Evolutionary conservation across 2,113 vertebrate species (phyloP).

Genomic region (Pelmatolapia mariae): DNA sequence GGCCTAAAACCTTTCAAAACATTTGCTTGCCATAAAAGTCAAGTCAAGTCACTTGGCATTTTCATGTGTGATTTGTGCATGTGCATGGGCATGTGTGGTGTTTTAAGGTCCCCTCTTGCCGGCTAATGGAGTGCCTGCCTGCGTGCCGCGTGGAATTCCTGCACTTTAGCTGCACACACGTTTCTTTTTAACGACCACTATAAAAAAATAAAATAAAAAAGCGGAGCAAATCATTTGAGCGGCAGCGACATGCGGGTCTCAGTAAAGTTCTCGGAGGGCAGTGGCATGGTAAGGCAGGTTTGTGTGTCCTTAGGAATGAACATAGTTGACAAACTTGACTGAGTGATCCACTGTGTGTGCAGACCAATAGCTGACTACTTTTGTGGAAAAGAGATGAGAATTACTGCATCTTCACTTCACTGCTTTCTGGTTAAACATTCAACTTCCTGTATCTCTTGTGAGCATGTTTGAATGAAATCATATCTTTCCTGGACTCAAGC

Average conservation of each 20-base stretch:
- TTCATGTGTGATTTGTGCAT: not conserved
- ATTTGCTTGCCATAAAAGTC: conserved; percentile 49
- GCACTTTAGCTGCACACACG: conserved; percentile 56
- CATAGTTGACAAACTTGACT: not conserved
- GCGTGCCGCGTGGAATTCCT: conserved; percentile 40
- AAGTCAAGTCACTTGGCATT: conserved; percentile 41
- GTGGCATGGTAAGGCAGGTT: conserved; percentile 20
- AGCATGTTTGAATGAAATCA: not conserved
- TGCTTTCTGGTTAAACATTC: conserved; percentile 9
- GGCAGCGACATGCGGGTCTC: conserved; percentile 29
- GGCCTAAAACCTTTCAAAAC: conserved; percentile 35
- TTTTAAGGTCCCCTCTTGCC: conserved; percentile 61
- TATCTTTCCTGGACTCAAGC: conserved; percentile 28
- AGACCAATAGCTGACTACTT: not conserved
- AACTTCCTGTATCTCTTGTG: not conserved
- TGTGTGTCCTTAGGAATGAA: not conserved
- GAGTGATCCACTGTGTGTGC: not conserved
- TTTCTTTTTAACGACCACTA: conserved; percentile 57
- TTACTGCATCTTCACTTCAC: not conserved
- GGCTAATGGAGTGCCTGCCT: conserved; percentile 60
- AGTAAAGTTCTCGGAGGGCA: conserved; percentile 1
- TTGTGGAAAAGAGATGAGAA: not conserved
- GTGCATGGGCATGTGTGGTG: not conserved
- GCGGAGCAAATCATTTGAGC: conserved; percentile 49
- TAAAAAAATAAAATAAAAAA: conserved; percentile 38